Evolutionary conservation across 1,140 invertebrate genomes (phyloP).

Genomic region (Apolygus lucorum): DNA sequence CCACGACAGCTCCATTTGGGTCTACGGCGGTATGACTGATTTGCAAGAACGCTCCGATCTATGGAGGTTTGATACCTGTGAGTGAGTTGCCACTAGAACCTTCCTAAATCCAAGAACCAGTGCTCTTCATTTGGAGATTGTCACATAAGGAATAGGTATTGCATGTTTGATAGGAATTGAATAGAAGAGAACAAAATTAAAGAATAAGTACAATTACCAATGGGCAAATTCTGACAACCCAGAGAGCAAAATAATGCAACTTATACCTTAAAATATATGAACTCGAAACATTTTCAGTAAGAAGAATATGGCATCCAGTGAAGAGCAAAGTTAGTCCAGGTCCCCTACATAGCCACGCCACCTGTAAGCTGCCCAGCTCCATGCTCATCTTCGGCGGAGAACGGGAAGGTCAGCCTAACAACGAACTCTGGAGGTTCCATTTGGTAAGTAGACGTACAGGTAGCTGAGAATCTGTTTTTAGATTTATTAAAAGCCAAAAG

Average conservation of each 20-base stretch:
- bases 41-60: constrained; percentile 70
- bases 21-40: constrained; percentile 84
- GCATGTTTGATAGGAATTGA: too few relatives aligned
- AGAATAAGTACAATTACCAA: too few relatives aligned
- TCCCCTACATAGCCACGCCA: constrained; percentile 71
- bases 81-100: too few relatives aligned
- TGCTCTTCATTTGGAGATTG: too few relatives aligned
- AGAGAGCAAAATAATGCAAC: too few relatives aligned
- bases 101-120: too few relatives aligned
- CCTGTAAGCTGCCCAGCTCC: constrained; percentile 63
- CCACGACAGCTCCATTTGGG: constrained; percentile 69
- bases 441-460: constrained; percentile 64
- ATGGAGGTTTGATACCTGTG: constrained; percentile 71
- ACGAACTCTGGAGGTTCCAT: constrained; percentile 80
- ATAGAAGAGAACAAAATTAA: too few relatives aligned
- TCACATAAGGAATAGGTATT: too few relatives aligned
- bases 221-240: too few relatives aligned
- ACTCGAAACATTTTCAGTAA: constrained; percentile 42
- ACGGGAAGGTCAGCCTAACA: constrained; percentile 56
- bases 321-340: constrained; percentile 61
- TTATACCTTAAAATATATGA: too few relatives aligned
- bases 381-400: constrained; percentile 82
- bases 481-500: too few relatives aligned
- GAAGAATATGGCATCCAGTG: constrained; percentile 57
- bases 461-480: too few relatives aligned